These are phyloP conservation scores for Clinocottus analis DNA, from an alignment of 2,113 vertebrate genomes.

Conservation along the genomic window DNA sequence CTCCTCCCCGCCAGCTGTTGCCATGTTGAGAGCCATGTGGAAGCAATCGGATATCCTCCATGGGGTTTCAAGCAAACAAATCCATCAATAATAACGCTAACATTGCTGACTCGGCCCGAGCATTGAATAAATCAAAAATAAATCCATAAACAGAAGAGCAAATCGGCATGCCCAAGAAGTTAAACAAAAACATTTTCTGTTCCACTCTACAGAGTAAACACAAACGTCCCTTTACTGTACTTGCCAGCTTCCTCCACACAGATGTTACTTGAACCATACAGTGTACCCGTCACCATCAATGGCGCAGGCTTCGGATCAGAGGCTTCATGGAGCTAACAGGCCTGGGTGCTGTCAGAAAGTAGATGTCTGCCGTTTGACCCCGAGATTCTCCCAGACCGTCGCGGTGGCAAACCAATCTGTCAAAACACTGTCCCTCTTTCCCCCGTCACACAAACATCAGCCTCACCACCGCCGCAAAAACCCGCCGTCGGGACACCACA, in stretches of 20 bases:
- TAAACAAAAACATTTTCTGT: not conserved
- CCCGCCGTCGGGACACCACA: slow-evolving; percentile 38
- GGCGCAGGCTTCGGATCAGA: slow-evolving; percentile 45
- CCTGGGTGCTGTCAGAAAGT: slow-evolving; percentile 65
- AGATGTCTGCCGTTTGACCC: slow-evolving; percentile 69
- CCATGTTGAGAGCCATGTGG: too few relatives aligned
- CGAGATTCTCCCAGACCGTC: slow-evolving; percentile 55
- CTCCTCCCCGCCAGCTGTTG: too few relatives aligned
- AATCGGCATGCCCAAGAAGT: not conserved
- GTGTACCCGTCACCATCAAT: slow-evolving; percentile 15
- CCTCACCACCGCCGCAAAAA: not conserved
- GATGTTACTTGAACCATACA: slow-evolving; percentile 26
- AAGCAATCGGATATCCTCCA: too few relatives aligned
- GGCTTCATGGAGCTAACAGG: slow-evolving; percentile 42
- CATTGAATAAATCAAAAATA: too few relatives aligned
- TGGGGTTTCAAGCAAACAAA: too few relatives aligned
- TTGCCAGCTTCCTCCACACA: not conserved
- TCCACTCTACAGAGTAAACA: not conserved
- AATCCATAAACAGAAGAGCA: not conserved
- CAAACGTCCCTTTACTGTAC: not conserved
- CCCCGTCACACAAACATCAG: slow-evolving; percentile 53
- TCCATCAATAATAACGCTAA: too few relatives aligned
- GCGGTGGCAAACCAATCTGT: slow-evolving; percentile 65
- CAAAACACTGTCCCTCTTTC: slow-evolving; percentile 66
- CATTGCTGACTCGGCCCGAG: too few relatives aligned